Evolutionary conservation across 2,113 vertebrate species (phyloP).

Genomic region (Psophia crepitans): DNA sequence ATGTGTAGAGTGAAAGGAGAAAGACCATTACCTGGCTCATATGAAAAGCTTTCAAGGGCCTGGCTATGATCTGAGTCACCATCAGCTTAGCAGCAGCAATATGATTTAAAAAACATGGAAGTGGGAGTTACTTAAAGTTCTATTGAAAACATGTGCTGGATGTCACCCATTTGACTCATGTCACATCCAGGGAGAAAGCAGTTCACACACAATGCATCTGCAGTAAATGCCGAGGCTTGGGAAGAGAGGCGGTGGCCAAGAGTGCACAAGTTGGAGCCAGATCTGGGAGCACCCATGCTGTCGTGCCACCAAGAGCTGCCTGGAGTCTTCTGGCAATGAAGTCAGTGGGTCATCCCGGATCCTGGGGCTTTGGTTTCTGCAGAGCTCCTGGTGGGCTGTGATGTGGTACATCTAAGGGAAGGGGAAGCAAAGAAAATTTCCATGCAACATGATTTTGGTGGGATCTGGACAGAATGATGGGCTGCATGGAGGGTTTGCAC

Average conservation of each 20-base stretch:
- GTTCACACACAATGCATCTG: not conserved
- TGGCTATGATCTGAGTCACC: not conserved
- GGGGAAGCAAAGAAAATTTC: not conserved
- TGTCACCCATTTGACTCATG: not conserved
- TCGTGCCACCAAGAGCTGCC: not conserved
- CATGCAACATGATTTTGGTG: not conserved
- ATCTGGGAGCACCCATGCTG: fast-evolving
- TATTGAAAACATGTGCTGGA: not conserved
- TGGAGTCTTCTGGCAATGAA: not conserved
- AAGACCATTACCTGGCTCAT: not conserved
- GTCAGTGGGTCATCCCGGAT: not conserved
- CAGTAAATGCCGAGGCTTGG: not conserved
- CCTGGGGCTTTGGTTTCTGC: not conserved
- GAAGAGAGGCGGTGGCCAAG: not conserved
- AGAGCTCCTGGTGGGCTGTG: not conserved
- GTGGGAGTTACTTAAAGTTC: not conserved
- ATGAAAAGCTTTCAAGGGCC: not conserved
- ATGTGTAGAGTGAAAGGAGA: not conserved
- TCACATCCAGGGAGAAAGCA: not conserved
- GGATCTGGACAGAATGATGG: fast-evolving
- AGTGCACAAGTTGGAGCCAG: not conserved
- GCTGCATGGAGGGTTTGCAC: not conserved
- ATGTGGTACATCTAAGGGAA: not conserved
- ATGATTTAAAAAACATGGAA: not conserved
- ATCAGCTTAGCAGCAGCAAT: not conserved